phyloP scores from a whole-genome alignment of 2,113 vertebrate species.

The Chloroceryle aenea region DNA sequence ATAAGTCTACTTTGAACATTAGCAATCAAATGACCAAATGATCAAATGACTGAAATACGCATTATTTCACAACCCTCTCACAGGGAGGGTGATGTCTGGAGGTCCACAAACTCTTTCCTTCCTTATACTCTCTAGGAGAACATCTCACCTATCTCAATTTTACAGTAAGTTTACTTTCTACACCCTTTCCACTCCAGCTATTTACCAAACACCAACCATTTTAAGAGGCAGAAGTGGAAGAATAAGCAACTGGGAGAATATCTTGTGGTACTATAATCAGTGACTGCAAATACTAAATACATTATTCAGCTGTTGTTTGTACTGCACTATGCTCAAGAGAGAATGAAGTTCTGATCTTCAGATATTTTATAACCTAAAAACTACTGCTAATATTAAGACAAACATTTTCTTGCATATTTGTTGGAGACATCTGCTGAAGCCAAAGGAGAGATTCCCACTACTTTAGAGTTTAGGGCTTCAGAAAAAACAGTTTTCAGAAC shows the following conservation, averaged over 20 bases:
- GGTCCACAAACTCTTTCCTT: not conserved
- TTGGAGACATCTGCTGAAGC: not conserved
- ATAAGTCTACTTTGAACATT: not conserved
- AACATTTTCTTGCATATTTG: not conserved
- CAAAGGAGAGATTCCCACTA: not conserved
- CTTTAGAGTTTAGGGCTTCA: not conserved
- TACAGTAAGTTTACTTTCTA: not conserved
- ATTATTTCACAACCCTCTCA: not conserved
- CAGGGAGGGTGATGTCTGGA: not conserved
- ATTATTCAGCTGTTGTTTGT: slow-evolving; percentile 31
- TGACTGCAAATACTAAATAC: not conserved
- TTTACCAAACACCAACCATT: not conserved
- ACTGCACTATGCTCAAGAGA: not conserved
- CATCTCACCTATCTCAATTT: not conserved
- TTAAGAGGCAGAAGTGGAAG: not conserved
- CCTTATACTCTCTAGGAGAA: not conserved
- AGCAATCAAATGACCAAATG: not conserved
- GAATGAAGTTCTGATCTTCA: not conserved
- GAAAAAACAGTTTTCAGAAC: not conserved
- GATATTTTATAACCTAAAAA: not conserved
- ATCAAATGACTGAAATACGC: not conserved
- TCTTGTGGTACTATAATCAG: not conserved
- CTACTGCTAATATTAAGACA: not conserved
- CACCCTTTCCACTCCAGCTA: not conserved
- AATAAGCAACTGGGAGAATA: not conserved